phyloP scores from a whole-genome alignment of 2,113 vertebrate genomes.

The Anser cygnoides region DNA sequence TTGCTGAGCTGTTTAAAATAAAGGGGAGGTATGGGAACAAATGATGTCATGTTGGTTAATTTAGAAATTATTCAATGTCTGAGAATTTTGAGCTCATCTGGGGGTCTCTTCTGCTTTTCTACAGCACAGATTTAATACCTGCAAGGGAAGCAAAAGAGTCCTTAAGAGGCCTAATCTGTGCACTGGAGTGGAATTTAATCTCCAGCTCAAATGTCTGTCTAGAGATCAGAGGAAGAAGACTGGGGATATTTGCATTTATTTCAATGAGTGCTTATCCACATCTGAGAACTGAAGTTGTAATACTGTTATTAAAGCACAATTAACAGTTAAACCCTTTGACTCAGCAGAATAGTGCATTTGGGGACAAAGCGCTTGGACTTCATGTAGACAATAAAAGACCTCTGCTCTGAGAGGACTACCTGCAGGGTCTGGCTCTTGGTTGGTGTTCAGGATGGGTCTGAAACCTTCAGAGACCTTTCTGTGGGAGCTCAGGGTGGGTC shows the following conservation, averaged over 20 bases:
- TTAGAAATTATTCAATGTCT: not conserved
- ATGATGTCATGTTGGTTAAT: fast-evolving
- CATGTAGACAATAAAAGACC: fast-evolving
- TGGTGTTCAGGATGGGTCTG: not conserved
- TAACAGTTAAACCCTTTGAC: not conserved
- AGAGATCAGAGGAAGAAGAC: not conserved
- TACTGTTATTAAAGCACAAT: not conserved
- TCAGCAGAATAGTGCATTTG: not conserved
- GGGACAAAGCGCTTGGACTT: not conserved
- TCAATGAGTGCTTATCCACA: not conserved
- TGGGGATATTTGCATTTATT: not conserved
- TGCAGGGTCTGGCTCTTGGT: not conserved
- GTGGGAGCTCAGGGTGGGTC: fast-evolving
- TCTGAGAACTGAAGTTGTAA: too few species aligned
- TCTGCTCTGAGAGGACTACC: not conserved
- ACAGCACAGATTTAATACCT: not conserved
- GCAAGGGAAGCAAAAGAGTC: not conserved
- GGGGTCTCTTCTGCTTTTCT: not conserved
- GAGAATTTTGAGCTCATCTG: not conserved
- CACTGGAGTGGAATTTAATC: not conserved
- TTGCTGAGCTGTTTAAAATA: not conserved
- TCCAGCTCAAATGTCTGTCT: not conserved
- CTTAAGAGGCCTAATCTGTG: not conserved
- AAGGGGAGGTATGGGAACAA: not conserved
- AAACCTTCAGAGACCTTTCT: not conserved